phyloP scores from a whole-genome alignment of 2,888 invertebrate genomes.

The Cheilosia vulpina region DNA sequence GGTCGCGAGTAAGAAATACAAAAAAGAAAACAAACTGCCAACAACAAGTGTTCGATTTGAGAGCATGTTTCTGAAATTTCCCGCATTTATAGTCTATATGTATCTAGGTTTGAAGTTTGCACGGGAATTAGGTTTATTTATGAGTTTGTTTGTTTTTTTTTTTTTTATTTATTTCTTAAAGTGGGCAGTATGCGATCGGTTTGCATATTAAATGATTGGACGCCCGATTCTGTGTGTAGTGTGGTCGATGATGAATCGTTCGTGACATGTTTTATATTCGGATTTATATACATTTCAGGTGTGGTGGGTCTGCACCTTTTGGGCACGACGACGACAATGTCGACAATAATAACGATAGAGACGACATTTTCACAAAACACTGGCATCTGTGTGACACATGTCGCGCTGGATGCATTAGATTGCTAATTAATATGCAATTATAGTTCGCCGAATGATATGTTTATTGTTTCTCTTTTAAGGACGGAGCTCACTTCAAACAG shows the following conservation, averaged over 20 bases:
- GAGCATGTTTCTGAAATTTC: conserved; percentile 18
- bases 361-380: conserved; percentile 51
- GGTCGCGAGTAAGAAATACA: conserved; percentile 40
- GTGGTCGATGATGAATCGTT: conserved; percentile 59
- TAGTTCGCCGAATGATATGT: conserved; percentile 57
- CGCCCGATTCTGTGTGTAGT: conserved; percentile 33
- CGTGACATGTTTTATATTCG: conserved; percentile 63
- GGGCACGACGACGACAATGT: conserved; percentile 46
- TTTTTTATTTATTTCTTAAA: conserved; percentile 10
- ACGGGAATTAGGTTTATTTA: conserved; percentile 38
- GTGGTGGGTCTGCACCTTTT: conserved; percentile 65
- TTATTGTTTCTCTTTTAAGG: conserved; percentile 51
- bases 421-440: conserved; percentile 62
- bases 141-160: conserved; percentile 28
- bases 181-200: conserved; percentile 27
- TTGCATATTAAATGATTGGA: conserved; percentile 58
- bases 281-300: conserved; percentile 62
- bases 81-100: background rate
- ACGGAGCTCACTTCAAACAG: conserved; percentile 30
- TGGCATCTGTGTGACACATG: conserved; percentile 61
- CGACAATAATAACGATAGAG: conserved; percentile 5
- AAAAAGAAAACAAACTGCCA: conserved; percentile 3
- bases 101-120: conserved; percentile 45
- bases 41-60: conserved; percentile 53
- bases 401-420: conserved; percentile 50